Conservation (phyloP, 92 coral and sea anemone genomes). For the Siderastrea radians region DNA sequence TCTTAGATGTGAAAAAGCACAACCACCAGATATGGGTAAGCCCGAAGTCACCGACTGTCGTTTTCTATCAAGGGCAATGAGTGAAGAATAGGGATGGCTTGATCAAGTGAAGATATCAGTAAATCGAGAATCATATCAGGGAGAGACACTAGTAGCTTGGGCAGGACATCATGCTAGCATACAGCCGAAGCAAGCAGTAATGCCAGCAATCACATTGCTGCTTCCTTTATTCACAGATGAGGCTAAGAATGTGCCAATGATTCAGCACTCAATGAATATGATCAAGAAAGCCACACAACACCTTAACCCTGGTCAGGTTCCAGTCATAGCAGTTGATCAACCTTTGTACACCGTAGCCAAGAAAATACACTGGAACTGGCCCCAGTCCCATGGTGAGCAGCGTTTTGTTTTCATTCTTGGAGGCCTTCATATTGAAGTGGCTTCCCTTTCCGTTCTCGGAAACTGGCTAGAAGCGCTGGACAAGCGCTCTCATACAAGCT, state of each 20-base stretch:
- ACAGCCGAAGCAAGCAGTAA: conserved; percentile 14
- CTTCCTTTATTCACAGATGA: conserved; percentile 79
- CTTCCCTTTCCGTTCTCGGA: neutral
- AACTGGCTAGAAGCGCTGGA: conserved; percentile 47
- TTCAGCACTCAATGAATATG: conserved; percentile 71
- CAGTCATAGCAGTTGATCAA: conserved; percentile 73
- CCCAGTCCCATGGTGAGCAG: conserved; percentile 10
- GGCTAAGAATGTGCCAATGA: conserved; percentile 76
- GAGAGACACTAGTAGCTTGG: conserved; percentile 61
- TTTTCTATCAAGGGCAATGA: neutral
- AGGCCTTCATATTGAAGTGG: conserved; percentile 19
- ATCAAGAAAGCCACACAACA: conserved; percentile 44
- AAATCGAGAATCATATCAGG: neutral
- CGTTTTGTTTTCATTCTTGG: conserved; percentile 3
- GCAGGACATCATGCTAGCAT: conserved; percentile 60
- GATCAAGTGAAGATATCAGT: conserved; percentile 6
- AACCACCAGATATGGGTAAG: conserved; percentile 21
- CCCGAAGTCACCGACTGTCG: conserved; percentile 5
- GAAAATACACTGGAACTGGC: conserved; percentile 72
- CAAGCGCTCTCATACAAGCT: neutral
- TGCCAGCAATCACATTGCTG: conserved; percentile 55
- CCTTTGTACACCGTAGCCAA: conserved; percentile 74
- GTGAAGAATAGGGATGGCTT: conserved; percentile 1
- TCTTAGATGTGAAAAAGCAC: conserved; percentile 19
- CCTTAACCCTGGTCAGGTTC: conserved; percentile 79